Percentiles rank a stretch among this genome's conserved stretches.
Evolutionary conservation across 2,797 vertebrate species (phyloP).

Genomic region (Leucoraja ocellata): DNA sequence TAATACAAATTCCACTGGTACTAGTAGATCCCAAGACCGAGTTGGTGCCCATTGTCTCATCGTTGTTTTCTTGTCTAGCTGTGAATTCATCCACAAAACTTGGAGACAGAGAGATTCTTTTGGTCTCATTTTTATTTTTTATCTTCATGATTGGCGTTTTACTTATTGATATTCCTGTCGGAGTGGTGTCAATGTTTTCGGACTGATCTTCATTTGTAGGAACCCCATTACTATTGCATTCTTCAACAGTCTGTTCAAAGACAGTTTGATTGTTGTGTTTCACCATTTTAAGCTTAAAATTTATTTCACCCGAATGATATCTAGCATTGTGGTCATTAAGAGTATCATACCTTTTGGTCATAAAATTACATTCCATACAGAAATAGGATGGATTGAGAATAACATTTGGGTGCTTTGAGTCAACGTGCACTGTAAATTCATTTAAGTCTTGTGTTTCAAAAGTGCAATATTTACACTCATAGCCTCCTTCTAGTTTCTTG

Average conservation of each 20-base stretch:
- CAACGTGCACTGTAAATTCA: constrained; percentile 83
- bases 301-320: constrained; percentile 70
- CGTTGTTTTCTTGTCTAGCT: constrained; percentile 68
- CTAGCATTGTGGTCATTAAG: constrained; percentile 75
- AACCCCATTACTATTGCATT: constrained; percentile 78
- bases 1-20: constrained; percentile 56
- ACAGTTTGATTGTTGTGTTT: constrained; percentile 72
- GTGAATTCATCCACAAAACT: constrained; percentile 67
- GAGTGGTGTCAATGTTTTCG: constrained; percentile 63
- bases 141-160: constrained; percentile 99
- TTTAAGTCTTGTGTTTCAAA: constrained; percentile 82
- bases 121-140: constrained; percentile 83
- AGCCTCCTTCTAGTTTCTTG: constrained; percentile 73
- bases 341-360: constrained; percentile 81
- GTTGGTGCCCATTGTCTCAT: constrained; percentile 49
- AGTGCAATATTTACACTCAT: constrained; percentile 88
- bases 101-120: constrained; percentile 81
- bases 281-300: constrained; percentile 66
- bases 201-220: constrained; percentile 72
- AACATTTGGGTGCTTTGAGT: constrained; percentile 76
- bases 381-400: constrained; percentile 79
- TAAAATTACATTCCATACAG: constrained; percentile 84
- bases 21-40: constrained; percentile 47
- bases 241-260: constrained; percentile 69
- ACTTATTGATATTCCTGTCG: constrained; percentile 84